phyloP scores from a whole-genome alignment of 2,888 invertebrate genomes.

The Autographa pulchrina region DNA sequence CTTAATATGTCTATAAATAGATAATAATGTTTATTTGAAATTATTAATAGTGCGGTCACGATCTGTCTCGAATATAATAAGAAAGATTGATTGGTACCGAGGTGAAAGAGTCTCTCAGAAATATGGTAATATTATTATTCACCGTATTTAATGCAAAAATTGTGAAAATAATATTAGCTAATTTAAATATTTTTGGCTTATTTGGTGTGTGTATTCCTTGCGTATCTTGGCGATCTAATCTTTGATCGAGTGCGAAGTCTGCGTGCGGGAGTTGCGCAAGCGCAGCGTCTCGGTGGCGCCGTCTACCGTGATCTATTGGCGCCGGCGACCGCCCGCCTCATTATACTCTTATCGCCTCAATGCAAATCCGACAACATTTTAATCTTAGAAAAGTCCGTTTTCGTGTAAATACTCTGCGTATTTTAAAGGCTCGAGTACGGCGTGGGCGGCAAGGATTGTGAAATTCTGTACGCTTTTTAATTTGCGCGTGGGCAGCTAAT shows the following conservation, averaged over 20 bases:
- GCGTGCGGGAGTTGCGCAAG: conserved; percentile 74
- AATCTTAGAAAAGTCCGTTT: conserved; percentile 74
- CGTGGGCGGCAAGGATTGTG: conserved; percentile 79
- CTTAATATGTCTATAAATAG: not conserved
- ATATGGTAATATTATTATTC: not conserved
- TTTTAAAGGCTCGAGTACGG: conserved; percentile 64
- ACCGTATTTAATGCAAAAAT: not conserved
- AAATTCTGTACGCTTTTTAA: conserved; percentile 82
- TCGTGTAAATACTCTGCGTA: conserved; percentile 78
- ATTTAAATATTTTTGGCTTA: conserved; percentile 15
- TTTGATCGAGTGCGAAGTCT: conserved; percentile 63
- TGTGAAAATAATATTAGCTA: conserved; percentile 31
- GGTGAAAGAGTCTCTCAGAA: not conserved
- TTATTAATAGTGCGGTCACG: not conserved
- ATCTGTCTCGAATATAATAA: not conserved
- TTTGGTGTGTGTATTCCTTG: conserved; percentile 50
- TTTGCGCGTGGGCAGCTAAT: conserved; percentile 83
- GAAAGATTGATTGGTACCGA: not conserved
- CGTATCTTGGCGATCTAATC: conserved; percentile 63
- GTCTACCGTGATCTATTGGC: conserved; percentile 84
- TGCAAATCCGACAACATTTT: conserved; percentile 81
- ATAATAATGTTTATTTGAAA: not conserved
- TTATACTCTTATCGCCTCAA: conserved; percentile 81
- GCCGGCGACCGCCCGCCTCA: conserved; percentile 73
- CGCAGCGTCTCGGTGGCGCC: conserved; percentile 77